These are phyloP conservation scores for Anneissia japonica DNA, from an alignment of 35 echinoderm and acorn worm species.

Conservation along the genomic window DNA sequence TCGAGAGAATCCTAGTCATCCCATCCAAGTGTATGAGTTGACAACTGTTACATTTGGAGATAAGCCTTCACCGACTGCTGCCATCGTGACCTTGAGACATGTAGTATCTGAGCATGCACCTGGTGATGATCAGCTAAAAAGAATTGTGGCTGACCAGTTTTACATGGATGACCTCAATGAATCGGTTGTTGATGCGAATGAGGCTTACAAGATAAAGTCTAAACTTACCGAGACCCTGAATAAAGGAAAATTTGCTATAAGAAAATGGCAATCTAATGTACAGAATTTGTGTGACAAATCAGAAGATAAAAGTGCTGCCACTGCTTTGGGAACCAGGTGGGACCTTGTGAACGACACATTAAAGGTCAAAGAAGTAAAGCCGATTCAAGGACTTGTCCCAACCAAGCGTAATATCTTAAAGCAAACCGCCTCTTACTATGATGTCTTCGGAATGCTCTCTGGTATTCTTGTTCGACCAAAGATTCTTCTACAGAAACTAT, in stretches of 20 bases:
- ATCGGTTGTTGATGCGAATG: slow-evolving; percentile 31
- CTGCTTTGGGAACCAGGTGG: slow-evolving; percentile 47
- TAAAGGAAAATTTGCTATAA: slow-evolving; percentile 56
- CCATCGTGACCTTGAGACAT: slow-evolving; percentile 63
- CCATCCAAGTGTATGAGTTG: slow-evolving; percentile 66
- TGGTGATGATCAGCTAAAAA: slow-evolving; percentile 39
- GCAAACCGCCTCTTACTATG: slow-evolving; percentile 67
- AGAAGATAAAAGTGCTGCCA: slow-evolving; percentile 31
- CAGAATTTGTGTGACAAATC: slow-evolving; percentile 31
- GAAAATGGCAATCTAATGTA: slow-evolving; percentile 63
- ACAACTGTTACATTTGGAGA: slow-evolving; percentile 62
- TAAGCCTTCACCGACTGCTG: slow-evolving; percentile 63
- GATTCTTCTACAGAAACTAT: slow-evolving; percentile 57
- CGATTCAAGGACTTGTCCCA: background rate
- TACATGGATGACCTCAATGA: slow-evolving; percentile 73
- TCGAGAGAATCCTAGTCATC: slow-evolving; percentile 50
- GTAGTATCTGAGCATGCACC: slow-evolving; percentile 46
- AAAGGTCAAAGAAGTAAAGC: slow-evolving; percentile 39
- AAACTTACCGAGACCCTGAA: slow-evolving; percentile 47
- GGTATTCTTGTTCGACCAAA: slow-evolving; percentile 39
- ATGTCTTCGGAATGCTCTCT: slow-evolving; percentile 56
- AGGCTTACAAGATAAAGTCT: slow-evolving; percentile 35
- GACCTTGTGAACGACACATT: slow-evolving; percentile 47
- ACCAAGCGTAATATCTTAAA: slow-evolving; percentile 55
- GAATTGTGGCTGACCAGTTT: slow-evolving; percentile 59